Conservation (phyloP, 2,797 vertebrate species). For the Pachyuromys duprasi region DNA sequence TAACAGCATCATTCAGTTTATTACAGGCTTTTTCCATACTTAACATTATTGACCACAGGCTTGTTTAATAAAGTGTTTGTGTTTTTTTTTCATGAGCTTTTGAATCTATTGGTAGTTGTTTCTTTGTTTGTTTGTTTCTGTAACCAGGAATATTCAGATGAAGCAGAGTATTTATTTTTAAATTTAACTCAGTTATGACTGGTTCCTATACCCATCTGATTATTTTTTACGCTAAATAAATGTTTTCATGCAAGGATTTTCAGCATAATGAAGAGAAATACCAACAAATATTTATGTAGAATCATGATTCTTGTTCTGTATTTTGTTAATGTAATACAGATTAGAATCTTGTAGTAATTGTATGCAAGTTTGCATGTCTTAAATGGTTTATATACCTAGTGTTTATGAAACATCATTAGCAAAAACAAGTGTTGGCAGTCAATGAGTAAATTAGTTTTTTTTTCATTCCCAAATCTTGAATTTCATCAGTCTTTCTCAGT, state of each 20-base stretch:
- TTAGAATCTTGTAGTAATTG: background rate
- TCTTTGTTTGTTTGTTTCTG: background rate
- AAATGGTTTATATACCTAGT: background rate
- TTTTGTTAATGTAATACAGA: constrained; percentile 31
- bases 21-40: background rate
- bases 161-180: accelerated
- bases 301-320: background rate
- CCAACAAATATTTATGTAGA: background rate
- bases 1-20: background rate
- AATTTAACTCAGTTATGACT: background rate
- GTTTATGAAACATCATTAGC: background rate
- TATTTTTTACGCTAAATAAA: constrained; percentile 6
- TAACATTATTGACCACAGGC: background rate
- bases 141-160: background rate
- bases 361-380: background rate
- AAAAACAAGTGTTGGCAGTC: constrained; percentile 3
- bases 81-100: background rate
- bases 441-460: background rate
- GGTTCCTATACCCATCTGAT: background rate
- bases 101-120: background rate
- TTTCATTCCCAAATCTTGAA: background rate
- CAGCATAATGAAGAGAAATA: background rate
- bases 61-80: background rate
- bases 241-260: background rate
- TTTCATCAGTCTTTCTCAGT: background rate